phyloP scores from a whole-genome alignment of 2,888 invertebrate species.

The Drosophila mimica region DNA sequence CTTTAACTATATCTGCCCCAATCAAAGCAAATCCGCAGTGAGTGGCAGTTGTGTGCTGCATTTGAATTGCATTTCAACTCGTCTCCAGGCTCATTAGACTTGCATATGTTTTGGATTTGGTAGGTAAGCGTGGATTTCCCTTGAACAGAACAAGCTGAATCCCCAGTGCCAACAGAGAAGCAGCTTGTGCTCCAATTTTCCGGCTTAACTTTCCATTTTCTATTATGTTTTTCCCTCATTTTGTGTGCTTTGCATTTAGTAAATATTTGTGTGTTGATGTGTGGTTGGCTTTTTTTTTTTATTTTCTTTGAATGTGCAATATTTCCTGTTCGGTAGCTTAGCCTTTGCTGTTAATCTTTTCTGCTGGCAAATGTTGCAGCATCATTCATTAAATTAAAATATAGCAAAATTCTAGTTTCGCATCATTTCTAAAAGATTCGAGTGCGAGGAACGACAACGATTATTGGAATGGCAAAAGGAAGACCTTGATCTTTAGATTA shows the following conservation, averaged over 20 bases:
- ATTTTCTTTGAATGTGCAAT: conserved; percentile 22
- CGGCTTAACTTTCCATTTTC: conserved; percentile 58
- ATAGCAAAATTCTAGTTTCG: conserved; percentile 69
- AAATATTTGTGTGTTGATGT: not conserved
- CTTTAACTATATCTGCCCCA: conserved; percentile 31
- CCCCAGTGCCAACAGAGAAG: conserved; percentile 46
- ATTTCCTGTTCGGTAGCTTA: conserved; percentile 53
- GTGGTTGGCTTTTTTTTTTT: not conserved
- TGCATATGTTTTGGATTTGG: conserved; percentile 54
- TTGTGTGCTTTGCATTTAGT: not conserved
- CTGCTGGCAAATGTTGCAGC: conserved; percentile 17
- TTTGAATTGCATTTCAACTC: conserved; percentile 35
- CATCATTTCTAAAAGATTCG: conserved; percentile 29
- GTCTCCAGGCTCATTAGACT: conserved; percentile 59
- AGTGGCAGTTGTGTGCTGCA: conserved; percentile 35
- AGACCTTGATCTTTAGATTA: conserved; percentile 79
- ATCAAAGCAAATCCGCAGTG: conserved; percentile 50
- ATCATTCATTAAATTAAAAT: conserved; percentile 40
- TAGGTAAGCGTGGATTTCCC: conserved; percentile 41
- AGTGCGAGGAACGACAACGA: conserved; percentile 17
- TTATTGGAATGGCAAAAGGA: conserved; percentile 75
- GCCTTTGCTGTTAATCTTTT: conserved; percentile 35
- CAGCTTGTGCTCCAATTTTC: conserved; percentile 59
- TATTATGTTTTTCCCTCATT: conserved; percentile 1
- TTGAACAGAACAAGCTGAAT: conserved; percentile 48